Evolutionary conservation across 2,797 vertebrate species (phyloP), one percentile per base, ranked within the genome.

Genomic region (Pygocentrus nattereri): DNA sequence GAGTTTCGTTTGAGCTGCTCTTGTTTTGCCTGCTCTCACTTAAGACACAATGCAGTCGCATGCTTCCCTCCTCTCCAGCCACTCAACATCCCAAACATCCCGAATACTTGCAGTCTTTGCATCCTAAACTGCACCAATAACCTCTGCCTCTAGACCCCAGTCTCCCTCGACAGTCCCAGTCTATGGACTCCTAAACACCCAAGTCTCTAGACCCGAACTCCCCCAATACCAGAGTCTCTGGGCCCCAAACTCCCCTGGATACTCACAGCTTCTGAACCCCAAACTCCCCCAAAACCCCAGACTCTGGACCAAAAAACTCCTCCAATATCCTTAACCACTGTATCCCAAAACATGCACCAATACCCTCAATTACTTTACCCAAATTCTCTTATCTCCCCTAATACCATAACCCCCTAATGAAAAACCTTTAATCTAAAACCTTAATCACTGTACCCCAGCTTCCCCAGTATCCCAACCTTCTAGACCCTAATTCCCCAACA

Each of bases 31-130:
- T 1, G 74, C 64, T 70, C 23, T 41, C 74, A 76, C 80, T 82
- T 71, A 70, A 77, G 59, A 82, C 74, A 82, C 78, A 80, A 79
- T 79, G 31, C 44, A 41, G 72, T 50, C 52, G 13, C 64, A 59
- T 19, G 30, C 70, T 38, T n/a, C 54, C 72, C 88, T 83, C 90
- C 90, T 78, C 81, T 65, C 89, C 78, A 86, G 86, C 92, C 95
- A 95, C 95, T 95, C 96, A 96, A 95, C 95, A 94, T 92, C 87
- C 92, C 88, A 93, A 93, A 94, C 90, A 87, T 90, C 89, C 27
- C 34, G 87, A 96, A 94, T 94, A 94, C 91, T 93, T 87, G 96
- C 98, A n/a, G 31, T 98, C 97, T 95, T 93, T 88, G 13, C 13
- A 5, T 15, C 13, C 12, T 18, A 62, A 62, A 30, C 4, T 18